Percentiles rank a stretch among this genome's conserved stretches.
Evolutionary conservation across 1,140 invertebrate genomes (phyloP).

Genomic region (Scaptomyza pallida): DNA sequence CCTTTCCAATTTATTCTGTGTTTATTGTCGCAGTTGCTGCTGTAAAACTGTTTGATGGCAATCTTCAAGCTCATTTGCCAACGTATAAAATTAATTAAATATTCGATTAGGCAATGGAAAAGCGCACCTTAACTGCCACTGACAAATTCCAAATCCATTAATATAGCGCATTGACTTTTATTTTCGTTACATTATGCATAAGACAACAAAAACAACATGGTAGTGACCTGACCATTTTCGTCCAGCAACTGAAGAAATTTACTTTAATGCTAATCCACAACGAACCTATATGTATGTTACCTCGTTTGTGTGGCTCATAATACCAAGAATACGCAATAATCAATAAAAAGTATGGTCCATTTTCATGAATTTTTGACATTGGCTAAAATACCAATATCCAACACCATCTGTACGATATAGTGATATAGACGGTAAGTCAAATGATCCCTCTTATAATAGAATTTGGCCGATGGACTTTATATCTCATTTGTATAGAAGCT

Average conservation of each 20-base stretch:
- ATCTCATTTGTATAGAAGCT: no score
- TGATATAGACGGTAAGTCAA: no score
- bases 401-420: no score
- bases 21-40: conserved; percentile 17
- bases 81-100: conserved; percentile 77
- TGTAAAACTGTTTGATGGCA: conserved; percentile 37
- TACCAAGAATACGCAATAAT: conserved; percentile 32
- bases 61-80: conserved; percentile 64
- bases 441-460: no score
- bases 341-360: no score
- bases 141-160: conserved; percentile 65
- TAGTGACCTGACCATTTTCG: neutral
- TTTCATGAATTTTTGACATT: no score
- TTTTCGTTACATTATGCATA: conserved; percentile 37
- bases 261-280: conserved; percentile 23
- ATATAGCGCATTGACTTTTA: conserved; percentile 29
- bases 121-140: conserved; percentile 26
- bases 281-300: neutral
- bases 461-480: no score
- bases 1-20: conserved; percentile 1
- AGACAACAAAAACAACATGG: conserved; percentile 3
- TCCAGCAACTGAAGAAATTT: conserved; percentile 22
- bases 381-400: no score
- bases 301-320: conserved; percentile 1
- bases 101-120: conserved; percentile 59